Base-by-base conservation (phyloP, 2,113 vertebrate genomes). In the Ameiurus melas region DNA sequence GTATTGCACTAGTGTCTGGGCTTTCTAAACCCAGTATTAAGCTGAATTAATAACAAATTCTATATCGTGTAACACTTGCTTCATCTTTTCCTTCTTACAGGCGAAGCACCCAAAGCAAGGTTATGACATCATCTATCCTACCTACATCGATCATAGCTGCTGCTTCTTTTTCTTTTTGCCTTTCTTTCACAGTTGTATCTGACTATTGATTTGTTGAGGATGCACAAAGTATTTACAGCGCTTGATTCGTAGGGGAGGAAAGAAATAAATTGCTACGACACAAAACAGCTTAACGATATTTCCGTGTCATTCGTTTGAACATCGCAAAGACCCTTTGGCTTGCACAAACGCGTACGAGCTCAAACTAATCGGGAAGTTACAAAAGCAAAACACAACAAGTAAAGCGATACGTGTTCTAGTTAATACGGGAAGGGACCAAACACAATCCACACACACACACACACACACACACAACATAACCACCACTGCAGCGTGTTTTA, bases 1-100 rank as follows among this genome's bases (percentile, higher is more conserved):
- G 68, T 91, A 91, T 90, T 91, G 92, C 90, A 92, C 92, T 90
- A 86, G 87, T 89, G 88, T 88, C 88, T 85, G 89, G 86, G 82
- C n/a, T 64, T 83, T 25, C 47, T n/a, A 71, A 90, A 82, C 88
- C 87, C 87, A 89, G 79, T 25, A 64, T 81, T 77, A 53, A 87
- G 83, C 36, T 82, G 82, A 85, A 87, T 88, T 84, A 78, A 87
- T 90, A 87, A 90, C 8, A 78, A 82, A 87, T 85, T 85, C 88
- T 90, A 68, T 83, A 71, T 70, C 58, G 30, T 33, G 70, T 81
- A 87, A 91, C 83, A 78, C 83, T 89, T 83, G 86, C 88, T 91
- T 83, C 71, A 75, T 82, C 47, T 68, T 70, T 79, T 87, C 82
- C 68, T 73, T 78, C 36, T 75, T 55, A 22, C 77, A 70, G 75